Evolutionary conservation across 2,113 vertebrate genomes (phyloP), one percentile per base, ranked within the genome.

Genomic region (Carassius carassius): DNA sequence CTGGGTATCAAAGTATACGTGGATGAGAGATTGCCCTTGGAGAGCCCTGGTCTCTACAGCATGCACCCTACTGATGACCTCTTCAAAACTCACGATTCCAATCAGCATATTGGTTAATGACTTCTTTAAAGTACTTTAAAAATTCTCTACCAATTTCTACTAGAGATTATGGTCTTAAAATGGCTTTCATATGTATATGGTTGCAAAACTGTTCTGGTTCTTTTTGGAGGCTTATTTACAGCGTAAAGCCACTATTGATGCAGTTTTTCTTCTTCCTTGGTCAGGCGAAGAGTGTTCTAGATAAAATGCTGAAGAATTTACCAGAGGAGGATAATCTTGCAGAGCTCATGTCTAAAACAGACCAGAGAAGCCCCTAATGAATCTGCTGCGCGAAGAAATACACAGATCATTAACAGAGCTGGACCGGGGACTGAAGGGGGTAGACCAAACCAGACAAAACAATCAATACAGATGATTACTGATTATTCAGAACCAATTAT

Each of bases 271-370:
- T 23, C 12, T 23, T 85, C 17, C 29, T 69, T 56, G 62, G 49
- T 86, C 83, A 97, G 95, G 92, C 95, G 82, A 96, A 95, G 85
- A 92, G 89, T 74, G 54, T 93, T 35, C 91, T 95, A 78, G 93
- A 96, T 82, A 91, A 96, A 51, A 92, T 95, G 88, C 91, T 97
- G 89, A 93, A 96, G 69, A 95, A 92, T 89, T 90, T 97, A 87
- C 95, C 96, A 0, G 92, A 97, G 82, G 93, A 95, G 79, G 96
- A 97, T 76, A 95, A 95, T 85, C 80, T 93, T 90, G 54, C 89
- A 73, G 95, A 96, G 80, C 93, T 96, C 44, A 91, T 86, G 74
- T 84, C 92, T 5, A 96, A 92, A 54, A 91, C 82, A 9, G 13
- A 86, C 14, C 86, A 92, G 13, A 90, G 93, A 83, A 95, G 84